phyloP scores from a whole-genome alignment of 1,140 invertebrate genomes.

The Goniozus legneri region DNA sequence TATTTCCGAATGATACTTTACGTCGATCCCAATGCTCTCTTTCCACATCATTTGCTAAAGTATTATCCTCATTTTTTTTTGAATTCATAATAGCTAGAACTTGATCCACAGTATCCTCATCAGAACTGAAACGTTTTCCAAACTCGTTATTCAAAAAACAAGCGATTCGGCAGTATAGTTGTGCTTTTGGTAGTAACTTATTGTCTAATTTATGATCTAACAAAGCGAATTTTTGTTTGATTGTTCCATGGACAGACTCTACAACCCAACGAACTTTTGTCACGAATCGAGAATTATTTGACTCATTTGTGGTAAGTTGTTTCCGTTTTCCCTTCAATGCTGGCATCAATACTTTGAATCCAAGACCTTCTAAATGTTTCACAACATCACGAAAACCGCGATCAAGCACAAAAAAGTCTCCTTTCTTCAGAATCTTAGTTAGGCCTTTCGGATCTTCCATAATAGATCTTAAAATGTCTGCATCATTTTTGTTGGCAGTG shows the following conservation, averaged over 20 bases:
- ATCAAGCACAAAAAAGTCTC: constrained; percentile 1
- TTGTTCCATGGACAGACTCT: not conserved
- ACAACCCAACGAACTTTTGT: not conserved
- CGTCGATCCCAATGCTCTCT: constrained; percentile 12
- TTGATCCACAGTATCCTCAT: constrained; percentile 12
- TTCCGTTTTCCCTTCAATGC: constrained; percentile 11
- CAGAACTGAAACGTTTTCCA: constrained; percentile 18
- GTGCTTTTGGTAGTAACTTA: constrained; percentile 21
- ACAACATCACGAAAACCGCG: not conserved
- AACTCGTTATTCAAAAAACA: constrained; percentile 19
- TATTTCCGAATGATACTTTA: constrained; percentile 12
- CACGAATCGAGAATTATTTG: constrained; percentile 26
- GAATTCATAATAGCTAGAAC: constrained; percentile 14
- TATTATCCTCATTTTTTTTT: constrained; percentile 13
- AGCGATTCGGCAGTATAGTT: constrained; percentile 18
- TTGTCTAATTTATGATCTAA: not conserved
- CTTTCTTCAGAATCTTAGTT: not conserved
- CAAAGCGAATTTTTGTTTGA: not conserved
- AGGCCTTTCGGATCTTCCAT: not conserved
- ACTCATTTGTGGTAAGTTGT: constrained; percentile 22
- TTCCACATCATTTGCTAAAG: constrained; percentile 17
- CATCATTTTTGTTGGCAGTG: constrained; percentile 8
- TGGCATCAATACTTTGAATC: constrained; percentile 24
- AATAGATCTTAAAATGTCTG: not conserved
- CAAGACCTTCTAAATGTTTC: constrained; percentile 1